Conservation (phyloP, 2,113 vertebrate genomes). For the Clarias batrachus region DNA sequence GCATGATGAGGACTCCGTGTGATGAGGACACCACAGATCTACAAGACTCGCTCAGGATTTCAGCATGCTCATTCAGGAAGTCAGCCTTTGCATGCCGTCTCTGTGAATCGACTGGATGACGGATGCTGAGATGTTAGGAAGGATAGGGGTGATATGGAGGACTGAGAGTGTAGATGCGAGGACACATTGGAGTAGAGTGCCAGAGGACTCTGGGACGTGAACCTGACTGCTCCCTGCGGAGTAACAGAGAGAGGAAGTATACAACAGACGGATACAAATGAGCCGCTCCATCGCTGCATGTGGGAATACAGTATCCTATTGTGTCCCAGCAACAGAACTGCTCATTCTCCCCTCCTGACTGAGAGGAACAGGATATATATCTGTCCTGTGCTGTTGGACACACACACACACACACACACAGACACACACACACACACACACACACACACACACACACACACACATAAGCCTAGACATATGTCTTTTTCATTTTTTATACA, state of each 20-base stretch:
- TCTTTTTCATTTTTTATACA: conserved; percentile 13
- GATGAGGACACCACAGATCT: neutral
- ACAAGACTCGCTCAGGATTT: neutral
- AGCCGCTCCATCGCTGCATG: conserved; percentile 38
- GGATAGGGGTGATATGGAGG: conserved; percentile 66
- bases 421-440: neutral
- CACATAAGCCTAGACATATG: neutral
- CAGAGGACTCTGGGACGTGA: conserved; percentile 62
- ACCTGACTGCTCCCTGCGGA: conserved; percentile 60
- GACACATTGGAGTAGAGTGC: conserved; percentile 62
- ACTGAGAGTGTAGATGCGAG: conserved; percentile 59
- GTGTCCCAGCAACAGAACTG: conserved; percentile 43
- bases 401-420: conserved; percentile 27
- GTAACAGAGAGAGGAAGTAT: conserved; percentile 34
- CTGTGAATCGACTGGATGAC: conserved; percentile 26
- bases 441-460: neutral
- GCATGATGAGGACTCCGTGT: neutral
- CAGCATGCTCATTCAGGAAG: neutral
- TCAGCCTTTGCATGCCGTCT: neutral
- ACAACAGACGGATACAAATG: conserved; percentile 50
- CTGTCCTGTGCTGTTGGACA: conserved; percentile 18
- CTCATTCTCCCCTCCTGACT: conserved; percentile 33
- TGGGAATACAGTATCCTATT: conserved; percentile 50
- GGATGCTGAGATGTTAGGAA: conserved; percentile 25
- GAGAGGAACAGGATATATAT: conserved; percentile 21